These are phyloP conservation scores for Achlya flavicornis DNA, from an alignment of 2,888 invertebrate species.

Conservation along the genomic window DNA sequence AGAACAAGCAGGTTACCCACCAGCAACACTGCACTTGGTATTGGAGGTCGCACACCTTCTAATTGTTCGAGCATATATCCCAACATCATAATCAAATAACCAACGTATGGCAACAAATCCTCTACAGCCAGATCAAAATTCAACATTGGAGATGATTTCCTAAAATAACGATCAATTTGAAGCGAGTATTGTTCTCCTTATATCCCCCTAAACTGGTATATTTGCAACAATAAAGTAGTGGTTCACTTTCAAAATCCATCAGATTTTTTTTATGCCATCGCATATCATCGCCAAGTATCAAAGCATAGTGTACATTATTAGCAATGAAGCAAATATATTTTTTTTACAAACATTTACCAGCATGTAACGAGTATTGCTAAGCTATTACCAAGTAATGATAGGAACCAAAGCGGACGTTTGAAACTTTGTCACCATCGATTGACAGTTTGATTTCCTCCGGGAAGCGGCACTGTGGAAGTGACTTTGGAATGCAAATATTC, in stretches of 20 bases:
- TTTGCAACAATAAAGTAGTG: constrained; percentile 47
- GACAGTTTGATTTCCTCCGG: constrained; percentile 25
- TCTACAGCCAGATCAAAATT: constrained; percentile 37
- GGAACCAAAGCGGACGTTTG: constrained; percentile 34
- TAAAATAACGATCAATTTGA: neutral
- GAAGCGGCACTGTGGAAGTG: constrained; percentile 22
- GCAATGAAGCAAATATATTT: constrained; percentile 29
- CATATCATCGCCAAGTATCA: constrained; percentile 39
- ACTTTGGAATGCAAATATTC: constrained; percentile 36
- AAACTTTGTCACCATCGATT: constrained; percentile 22
- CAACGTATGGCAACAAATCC: constrained; percentile 59
- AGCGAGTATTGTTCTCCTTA: constrained; percentile 40
- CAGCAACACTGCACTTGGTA: constrained; percentile 66
- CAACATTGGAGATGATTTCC: constrained; percentile 40
- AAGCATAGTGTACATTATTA: constrained; percentile 46
- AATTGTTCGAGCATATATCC: constrained; percentile 71
- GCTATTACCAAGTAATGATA: constrained; percentile 42
- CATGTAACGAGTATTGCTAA: constrained; percentile 42
- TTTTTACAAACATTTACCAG: constrained; percentile 37
- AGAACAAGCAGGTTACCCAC: constrained; percentile 66
- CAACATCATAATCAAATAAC: constrained; percentile 65
- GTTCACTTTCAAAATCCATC: constrained; percentile 26
- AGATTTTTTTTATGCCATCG: constrained; percentile 37
- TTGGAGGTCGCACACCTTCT: constrained; percentile 52
- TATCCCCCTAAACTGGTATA: constrained; percentile 51